phyloP scores from a whole-genome alignment of 2,113 vertebrate species.

The Heterochromis multidens region DNA sequence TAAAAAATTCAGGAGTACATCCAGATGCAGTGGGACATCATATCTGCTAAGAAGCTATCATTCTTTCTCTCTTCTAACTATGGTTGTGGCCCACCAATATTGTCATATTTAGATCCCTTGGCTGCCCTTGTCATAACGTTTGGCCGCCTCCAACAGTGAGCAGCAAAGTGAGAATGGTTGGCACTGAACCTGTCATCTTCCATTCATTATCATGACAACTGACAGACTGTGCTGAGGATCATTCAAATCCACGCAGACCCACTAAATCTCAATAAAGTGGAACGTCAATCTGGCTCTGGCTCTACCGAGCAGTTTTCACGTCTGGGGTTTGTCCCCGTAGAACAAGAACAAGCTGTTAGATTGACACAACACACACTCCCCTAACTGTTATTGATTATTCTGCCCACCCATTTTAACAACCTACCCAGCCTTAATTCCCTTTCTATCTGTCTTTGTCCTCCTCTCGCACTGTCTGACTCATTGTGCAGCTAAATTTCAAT shows the following conservation, averaged over 20 bases:
- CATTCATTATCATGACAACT: conserved; percentile 64
- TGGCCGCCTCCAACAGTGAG: conserved; percentile 29
- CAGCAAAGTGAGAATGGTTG: conserved; percentile 53
- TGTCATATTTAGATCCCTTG: conserved; percentile 49
- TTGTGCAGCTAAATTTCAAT: conserved; percentile 45
- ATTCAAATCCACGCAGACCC: conserved; percentile 55
- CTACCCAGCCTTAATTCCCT: conserved; percentile 25
- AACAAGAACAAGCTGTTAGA: conserved; percentile 67
- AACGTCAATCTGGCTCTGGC: conserved; percentile 52
- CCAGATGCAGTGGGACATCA: not conserved
- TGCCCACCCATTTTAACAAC: conserved; percentile 14
- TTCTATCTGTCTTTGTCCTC: conserved; percentile 19
- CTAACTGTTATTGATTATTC: conserved; percentile 68
- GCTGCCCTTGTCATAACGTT: conserved; percentile 61
- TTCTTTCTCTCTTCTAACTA: not conserved
- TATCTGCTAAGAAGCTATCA: not conserved
- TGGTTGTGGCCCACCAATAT: not conserved
- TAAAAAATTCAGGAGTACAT: not conserved
- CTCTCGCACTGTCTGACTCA: conserved; percentile 1
- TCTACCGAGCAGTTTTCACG: conserved; percentile 18
- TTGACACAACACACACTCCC: conserved; percentile 51
- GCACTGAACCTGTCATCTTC: conserved; percentile 61
- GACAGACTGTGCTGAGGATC: conserved; percentile 56
- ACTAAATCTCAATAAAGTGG: conserved; percentile 66
- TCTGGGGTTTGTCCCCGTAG: conserved; percentile 44